Evolutionary conservation across 2,113 vertebrate species (phyloP), one percentile per base, ranked within the genome.

Genomic region (Gorilla gorilla): DNA sequence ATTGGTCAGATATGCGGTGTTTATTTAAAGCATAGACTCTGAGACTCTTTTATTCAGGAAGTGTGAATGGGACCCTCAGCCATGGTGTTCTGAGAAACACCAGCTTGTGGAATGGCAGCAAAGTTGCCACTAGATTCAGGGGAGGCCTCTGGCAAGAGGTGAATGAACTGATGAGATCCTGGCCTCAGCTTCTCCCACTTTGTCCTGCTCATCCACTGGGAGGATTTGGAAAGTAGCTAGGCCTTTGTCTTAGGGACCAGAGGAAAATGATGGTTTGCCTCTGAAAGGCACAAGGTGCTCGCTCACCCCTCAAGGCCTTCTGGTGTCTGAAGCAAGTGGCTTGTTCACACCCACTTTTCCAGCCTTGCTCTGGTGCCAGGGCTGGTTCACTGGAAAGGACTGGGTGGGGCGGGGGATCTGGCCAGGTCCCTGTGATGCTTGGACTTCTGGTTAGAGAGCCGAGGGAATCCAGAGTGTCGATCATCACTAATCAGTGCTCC

Each of bases 261-360:
- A 57, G 45, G n/a, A 23, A n/a, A 64, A 45, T 12, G 18, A 17
- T 14, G 27, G 38, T n/a, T 85, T 32, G 7, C 35, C 64, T 75
- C 78, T 6, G 5, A 23, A 57, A 68, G 13, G 11, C 72, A 10
- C 0, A 3, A 85, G 32, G 38, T 1, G 1, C 25, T 55, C 9
- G 1, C 25, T 55, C 17, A 13, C 11, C 61, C 23, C 17, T 40
- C 61, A 0, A 32, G 68, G 50, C 10, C 23, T 94, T 84, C 14
- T 61, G 35, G n/a, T 52, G 11, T 23, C 45, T 66, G 59, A 83
- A 73, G 59, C n/a, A 83, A n/a, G 40, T 50, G 70, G 35, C 32
- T 70, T 57, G 2, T 72, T 61, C 32, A 43, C 20, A 59, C 6
- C 25, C 3, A 0, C 75, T 38, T 40, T 13, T 40, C 40, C 52